Evolutionary conservation across 2,113 vertebrate genomes (phyloP).

Genomic region (Ictalurus punctatus): DNA sequence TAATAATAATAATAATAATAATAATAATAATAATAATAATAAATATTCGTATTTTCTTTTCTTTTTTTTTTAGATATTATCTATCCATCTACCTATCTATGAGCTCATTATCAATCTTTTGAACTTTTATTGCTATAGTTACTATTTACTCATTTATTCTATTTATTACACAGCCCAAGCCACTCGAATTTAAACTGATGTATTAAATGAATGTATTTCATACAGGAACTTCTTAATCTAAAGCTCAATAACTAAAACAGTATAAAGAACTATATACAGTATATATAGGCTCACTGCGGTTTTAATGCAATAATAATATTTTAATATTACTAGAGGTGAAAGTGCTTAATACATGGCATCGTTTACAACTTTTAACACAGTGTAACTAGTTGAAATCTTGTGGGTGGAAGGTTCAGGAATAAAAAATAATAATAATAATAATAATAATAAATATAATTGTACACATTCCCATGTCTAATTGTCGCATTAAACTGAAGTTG

Average conservation of each 20-base stretch:
- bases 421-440: not conserved
- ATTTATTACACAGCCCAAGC: not conserved
- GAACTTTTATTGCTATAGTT: not conserved
- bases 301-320: too few relatives aligned
- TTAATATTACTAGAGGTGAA: too few relatives aligned
- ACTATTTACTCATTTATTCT: not conserved
- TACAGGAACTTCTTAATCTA: not conserved
- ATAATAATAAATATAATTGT: not conserved
- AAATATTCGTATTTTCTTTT: too few relatives aligned
- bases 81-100: not conserved
- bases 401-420: not conserved
- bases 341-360: not conserved
- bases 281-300: too few relatives aligned
- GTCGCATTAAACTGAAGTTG: not conserved
- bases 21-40: not conserved
- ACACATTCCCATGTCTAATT: not conserved
- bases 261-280: not conserved
- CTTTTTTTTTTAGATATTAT: not conserved
- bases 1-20: not conserved
- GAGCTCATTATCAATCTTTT: not conserved
- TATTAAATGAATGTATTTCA: too few relatives aligned
- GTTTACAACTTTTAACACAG: not conserved
- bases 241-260: not conserved
- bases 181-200: not conserved
- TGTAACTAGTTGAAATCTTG: not conserved